Evolutionary conservation across 23 tunicate species (phyloP), one percentile per base, ranked within the genome.

Genomic region (Clavelina lepadiformis): DNA sequence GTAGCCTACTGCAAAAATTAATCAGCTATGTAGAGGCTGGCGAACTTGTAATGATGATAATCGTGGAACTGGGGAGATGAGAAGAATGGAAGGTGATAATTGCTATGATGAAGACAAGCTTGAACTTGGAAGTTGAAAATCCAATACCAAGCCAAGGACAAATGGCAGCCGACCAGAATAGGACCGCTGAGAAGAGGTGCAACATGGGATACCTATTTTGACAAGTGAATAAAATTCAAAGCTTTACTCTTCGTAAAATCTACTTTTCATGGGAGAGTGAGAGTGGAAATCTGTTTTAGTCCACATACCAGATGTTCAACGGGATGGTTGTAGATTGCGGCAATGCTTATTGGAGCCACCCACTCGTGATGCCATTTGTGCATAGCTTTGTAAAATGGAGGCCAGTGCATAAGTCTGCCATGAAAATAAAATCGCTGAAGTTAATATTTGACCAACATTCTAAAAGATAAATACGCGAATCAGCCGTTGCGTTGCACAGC

Each of bases 11-110:
- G n/a, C n/a, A n/a, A n/a, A n/a, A n/a, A n/a, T n/a, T n/a, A n/a
- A n/a, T n/a, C n/a, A n/a, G n/a, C n/a, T n/a, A n/a, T n/a, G n/a
- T n/a, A n/a, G n/a, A n/a, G n/a, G n/a, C n/a, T n/a, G n/a, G n/a
- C n/a, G n/a, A n/a, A n/a, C 94, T 85, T 85, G 23, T 77, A 31
- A 61, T 85, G 94, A 71, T 85, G 94, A 44, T 85, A 85, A 58
- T 85, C 84, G 63, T 85, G 84, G 55, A 85, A 85, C 44, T 85
- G 87, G 1, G 94, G 79, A 1, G 94, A 77, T 20, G 79, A 55
- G 46, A 63, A 32, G 24, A 69, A 75, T 15, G 94, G 94, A 38
- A 85, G 71, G 35, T 85, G 84, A 63, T 77, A 85, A 46, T 82
- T 75, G 71, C 94, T 51, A 26, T 85, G 94, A 63, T 85, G 87